Base-by-base conservation (phyloP, 2,888 invertebrate species). In the Pterostichus madidus region DNA sequence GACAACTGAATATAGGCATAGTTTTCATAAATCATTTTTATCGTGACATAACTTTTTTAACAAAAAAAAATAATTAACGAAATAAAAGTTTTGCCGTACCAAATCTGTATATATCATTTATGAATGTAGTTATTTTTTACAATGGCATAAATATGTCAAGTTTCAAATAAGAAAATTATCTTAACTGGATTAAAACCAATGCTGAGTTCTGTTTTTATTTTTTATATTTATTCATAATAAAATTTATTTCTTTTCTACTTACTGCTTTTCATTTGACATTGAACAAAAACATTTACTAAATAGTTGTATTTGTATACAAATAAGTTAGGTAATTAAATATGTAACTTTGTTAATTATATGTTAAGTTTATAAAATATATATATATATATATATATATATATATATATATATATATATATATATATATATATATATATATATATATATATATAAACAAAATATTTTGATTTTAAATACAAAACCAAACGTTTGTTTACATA, bases 331-430 rank as follows among this genome's bases (percentile, higher is more conserved):
- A n/a, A n/a, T n/a, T n/a, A n/a, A n/a, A 17, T 71, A 71, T 71
- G 39, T 71, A 71, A 39, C 44, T 71, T 44, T 71, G 44, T 71
- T 71, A 44, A 71, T 17, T 71, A 71, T 15, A 56, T 17, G 31
- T 56, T 56, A 56, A 71, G 15, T 71, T 71, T 71, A 61, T 46
- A 71, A 71, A 64, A 64, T 64, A 49, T n/a, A 46, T 6, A 46
- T 5, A 35, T 35, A 35, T 35, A 35, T 35, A 35, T 35, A 5
- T 35, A 46, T 46, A n/a, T n/a, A n/a, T n/a, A n/a, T n/a, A n/a
- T n/a, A n/a, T n/a, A n/a, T n/a, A n/a, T n/a, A n/a, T n/a, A n/a
- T n/a, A n/a, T n/a, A n/a, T n/a, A n/a, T n/a, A n/a, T n/a, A n/a
- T n/a, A n/a, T n/a, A n/a, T n/a, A n/a, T n/a, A n/a, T n/a, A n/a